These are phyloP conservation scores for Melanophora roralis DNA, from an alignment of 2,888 invertebrate species.

Conservation along the genomic window DNA sequence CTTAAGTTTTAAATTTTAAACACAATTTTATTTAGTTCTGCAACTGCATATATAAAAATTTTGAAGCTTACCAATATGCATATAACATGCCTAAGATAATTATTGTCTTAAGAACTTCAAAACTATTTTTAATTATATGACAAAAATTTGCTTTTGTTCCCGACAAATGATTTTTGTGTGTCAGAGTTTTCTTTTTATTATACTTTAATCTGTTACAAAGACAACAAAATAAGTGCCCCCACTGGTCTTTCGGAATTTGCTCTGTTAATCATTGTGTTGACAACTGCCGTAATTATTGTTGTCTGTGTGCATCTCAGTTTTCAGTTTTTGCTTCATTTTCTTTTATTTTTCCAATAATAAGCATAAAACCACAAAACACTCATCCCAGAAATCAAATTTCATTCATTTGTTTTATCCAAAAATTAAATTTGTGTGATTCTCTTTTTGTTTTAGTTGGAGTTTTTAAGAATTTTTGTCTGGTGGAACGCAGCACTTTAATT, in stretches of 20 bases:
- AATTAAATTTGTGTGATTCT: not conserved
- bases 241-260: not conserved
- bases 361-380: conserved; percentile 42
- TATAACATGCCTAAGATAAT: not conserved
- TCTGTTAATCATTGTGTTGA: conserved; percentile 53
- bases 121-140: not conserved
- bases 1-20: too few relatives aligned
- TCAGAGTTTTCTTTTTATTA: conserved; percentile 17
- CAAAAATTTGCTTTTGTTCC: not conserved
- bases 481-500: conserved; percentile 41
- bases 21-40: too few relatives aligned
- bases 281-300: conserved; percentile 46
- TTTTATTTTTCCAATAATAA: conserved; percentile 17
- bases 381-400: conserved; percentile 52
- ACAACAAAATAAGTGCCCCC: conserved; percentile 7
- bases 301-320: conserved; percentile 26
- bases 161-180: not conserved
- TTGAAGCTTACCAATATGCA: too few relatives aligned
- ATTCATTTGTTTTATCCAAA: conserved; percentile 24
- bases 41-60: too few relatives aligned
- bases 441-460: not conserved
- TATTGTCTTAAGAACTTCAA: not conserved
- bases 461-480: not conserved
- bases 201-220: conserved; percentile 16
- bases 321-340: conserved; percentile 10